Conservation (phyloP, 2,113 vertebrate species). For the Kryptolebias marmoratus region DNA sequence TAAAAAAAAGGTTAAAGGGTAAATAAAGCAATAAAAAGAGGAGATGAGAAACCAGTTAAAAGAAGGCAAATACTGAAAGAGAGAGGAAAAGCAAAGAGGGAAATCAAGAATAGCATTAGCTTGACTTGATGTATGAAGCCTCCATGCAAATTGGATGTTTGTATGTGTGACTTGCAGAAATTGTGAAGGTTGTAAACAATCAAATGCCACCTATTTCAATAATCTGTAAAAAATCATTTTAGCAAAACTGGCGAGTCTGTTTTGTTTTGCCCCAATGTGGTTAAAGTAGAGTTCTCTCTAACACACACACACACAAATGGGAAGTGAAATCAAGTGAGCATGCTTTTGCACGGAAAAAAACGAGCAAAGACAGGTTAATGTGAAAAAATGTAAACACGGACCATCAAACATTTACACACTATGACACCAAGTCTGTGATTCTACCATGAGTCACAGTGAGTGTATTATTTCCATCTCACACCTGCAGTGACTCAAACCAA, state of each 20-base stretch:
- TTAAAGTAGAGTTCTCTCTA: no score
- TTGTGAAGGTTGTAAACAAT: no score
- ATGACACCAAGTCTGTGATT: conserved; percentile 4
- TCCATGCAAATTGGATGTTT: no score
- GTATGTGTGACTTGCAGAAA: no score
- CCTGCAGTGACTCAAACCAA: conserved; percentile 36
- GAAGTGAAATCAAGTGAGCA: background rate
- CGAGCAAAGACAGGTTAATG: background rate
- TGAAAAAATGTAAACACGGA: conserved; percentile 3
- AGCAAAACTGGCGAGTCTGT: no score
- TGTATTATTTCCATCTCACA: conserved; percentile 36
- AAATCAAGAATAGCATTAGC: background rate
- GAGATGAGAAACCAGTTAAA: background rate
- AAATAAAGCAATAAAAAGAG: conserved; percentile 2
- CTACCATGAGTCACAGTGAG: conserved; percentile 17
- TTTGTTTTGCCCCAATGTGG: no score
- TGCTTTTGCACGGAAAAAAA: background rate
- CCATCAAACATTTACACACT: conserved; percentile 3
- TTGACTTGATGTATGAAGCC: no score
- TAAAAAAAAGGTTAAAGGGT: background rate
- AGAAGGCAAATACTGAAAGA: background rate
- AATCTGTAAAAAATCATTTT: no score
- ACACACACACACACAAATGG: background rate
- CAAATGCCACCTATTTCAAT: no score
- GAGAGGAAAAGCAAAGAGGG: background rate